Percentiles rank a stretch among this genome's conserved stretches.
These are phyloP conservation scores for Threskiornis aethiopicus DNA, from an alignment of 2,797 vertebrate species.

Conservation along the genomic window DNA sequence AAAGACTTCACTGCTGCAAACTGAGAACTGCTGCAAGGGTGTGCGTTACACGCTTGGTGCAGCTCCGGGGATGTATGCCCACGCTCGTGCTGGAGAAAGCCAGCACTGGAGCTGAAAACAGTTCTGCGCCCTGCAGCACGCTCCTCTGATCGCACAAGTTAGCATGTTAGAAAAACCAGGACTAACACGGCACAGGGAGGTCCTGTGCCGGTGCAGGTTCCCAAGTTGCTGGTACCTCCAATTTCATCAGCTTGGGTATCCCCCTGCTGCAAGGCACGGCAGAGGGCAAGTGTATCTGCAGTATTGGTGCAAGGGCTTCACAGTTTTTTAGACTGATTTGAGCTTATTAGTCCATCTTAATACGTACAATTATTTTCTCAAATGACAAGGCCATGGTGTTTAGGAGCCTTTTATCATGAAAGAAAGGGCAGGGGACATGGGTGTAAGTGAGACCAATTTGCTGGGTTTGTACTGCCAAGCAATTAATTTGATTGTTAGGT, in stretches of 20 bases:
- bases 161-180: background rate
- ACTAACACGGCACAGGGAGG: accelerated
- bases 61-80: background rate
- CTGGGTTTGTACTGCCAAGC: background rate
- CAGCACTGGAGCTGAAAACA: background rate
- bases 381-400: background rate
- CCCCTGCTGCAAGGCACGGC: background rate
- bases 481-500: background rate
- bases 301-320: background rate
- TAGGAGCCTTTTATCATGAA: background rate
- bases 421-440: background rate
- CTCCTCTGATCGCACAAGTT: background rate
- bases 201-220: background rate
- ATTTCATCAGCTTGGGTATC: background rate
- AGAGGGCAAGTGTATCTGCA: background rate
- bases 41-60: accelerated
- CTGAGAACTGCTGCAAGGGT: background rate
- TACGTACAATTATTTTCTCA: background rate
- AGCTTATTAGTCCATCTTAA: background rate
- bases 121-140: background rate
- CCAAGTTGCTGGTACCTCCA: background rate
- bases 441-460: background rate
- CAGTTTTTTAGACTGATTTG: background rate
- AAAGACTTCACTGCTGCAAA: background rate
- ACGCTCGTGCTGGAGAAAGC: accelerated